Conservation (phyloP, 2,797 vertebrate genomes). For the Lepus townsendii region DNA sequence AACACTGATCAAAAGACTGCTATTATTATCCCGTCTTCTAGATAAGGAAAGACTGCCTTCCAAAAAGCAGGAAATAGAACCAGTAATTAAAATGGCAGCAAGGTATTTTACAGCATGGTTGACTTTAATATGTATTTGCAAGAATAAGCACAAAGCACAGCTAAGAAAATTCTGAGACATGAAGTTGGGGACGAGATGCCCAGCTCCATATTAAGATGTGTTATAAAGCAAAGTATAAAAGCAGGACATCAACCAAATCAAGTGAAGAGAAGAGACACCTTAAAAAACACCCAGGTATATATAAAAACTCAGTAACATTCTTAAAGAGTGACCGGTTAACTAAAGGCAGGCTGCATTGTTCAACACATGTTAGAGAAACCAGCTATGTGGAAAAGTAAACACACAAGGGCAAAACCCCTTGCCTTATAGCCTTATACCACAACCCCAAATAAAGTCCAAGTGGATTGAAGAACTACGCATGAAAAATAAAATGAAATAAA, state of each 20-base stretch:
- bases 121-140: neutral
- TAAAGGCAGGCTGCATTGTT: neutral
- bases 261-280: neutral
- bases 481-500: slow-evolving; percentile 34
- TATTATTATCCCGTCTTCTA: neutral
- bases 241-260: neutral
- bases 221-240: slow-evolving; percentile 1
- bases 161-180: slow-evolving; percentile 28
- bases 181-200: neutral
- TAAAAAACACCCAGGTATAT: neutral
- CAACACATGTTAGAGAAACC: neutral
- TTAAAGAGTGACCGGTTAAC: neutral
- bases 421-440: neutral
- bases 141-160: neutral
- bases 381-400: neutral
- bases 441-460: neutral
- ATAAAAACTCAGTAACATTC: neutral
- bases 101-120: neutral
- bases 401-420: neutral
- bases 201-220: neutral
- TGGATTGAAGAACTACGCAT: neutral
- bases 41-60: neutral
- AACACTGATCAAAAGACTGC: neutral
- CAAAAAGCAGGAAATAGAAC: slow-evolving; percentile 47
- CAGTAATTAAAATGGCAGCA: neutral